phyloP scores from a whole-genome alignment of 2,113 vertebrate genomes.

The Eudyptes chrysolophus region DNA sequence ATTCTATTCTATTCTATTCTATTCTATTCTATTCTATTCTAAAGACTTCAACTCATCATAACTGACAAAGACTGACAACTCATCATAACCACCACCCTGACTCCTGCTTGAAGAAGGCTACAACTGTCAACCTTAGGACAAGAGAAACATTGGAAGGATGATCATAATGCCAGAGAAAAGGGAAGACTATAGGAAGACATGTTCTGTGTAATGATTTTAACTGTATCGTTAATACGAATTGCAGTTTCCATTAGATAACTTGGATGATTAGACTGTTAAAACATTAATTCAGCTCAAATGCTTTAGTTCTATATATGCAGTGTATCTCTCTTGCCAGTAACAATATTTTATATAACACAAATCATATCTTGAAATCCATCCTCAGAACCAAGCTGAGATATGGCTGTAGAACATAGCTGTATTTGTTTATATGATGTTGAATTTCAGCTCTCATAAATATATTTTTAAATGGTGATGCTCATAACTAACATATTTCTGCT shows the following conservation, averaged over 20 bases:
- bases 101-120: not conserved
- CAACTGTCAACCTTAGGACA: not conserved
- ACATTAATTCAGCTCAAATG: not conserved
- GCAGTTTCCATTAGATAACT: not conserved
- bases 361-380: not conserved
- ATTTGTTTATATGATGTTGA: conserved; percentile 24
- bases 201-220: not conserved
- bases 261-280: not conserved
- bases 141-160: not conserved
- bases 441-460: not conserved
- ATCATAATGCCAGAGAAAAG: not conserved
- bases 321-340: not conserved
- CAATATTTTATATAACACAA: not conserved
- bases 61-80: not conserved
- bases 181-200: not conserved
- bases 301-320: not conserved
- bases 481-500: not conserved
- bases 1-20: no score
- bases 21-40: not conserved
- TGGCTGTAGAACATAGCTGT: not conserved
- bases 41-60: not conserved
- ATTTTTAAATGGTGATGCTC: not conserved
- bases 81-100: not conserved
- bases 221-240: not conserved
- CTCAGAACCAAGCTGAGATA: conserved; percentile 21